Conservation (phyloP, 2,888 invertebrate genomes). For the Drosophila limbata region DNA sequence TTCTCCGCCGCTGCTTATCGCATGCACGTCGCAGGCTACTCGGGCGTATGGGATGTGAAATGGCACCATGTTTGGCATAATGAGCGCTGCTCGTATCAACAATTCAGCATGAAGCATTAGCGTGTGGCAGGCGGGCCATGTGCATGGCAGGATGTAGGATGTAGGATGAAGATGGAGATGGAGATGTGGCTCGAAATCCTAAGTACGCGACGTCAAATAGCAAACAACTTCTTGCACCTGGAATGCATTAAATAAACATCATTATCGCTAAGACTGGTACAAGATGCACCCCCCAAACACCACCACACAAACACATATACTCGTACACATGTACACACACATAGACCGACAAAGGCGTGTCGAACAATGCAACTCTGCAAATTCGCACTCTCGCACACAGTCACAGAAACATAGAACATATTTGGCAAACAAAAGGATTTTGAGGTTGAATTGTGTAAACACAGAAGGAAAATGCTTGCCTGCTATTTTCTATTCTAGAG, state of each 20-base stretch:
- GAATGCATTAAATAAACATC: constrained; percentile 82
- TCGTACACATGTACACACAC: constrained; percentile 17
- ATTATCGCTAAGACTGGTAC: constrained; percentile 73
- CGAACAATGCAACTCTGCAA: constrained; percentile 62
- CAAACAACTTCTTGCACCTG: constrained; percentile 79
- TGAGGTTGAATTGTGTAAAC: constrained; percentile 69
- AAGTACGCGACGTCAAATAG: constrained; percentile 69
- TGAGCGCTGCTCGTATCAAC: constrained; percentile 56
- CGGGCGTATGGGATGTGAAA: constrained; percentile 53
- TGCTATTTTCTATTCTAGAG: constrained; percentile 36
- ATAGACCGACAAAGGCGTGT: constrained; percentile 20
- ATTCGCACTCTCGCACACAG: constrained; percentile 28
- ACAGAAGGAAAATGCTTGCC: constrained; percentile 51
- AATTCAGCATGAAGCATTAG: constrained; percentile 55
- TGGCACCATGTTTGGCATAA: constrained; percentile 72
- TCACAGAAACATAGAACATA: constrained; percentile 39
- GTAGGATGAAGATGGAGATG: neutral
- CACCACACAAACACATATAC: constrained; percentile 15
- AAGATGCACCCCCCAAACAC: constrained; percentile 28
- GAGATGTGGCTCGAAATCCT: constrained; percentile 60
- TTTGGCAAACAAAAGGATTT: constrained; percentile 77
- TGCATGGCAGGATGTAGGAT: constrained; percentile 10
- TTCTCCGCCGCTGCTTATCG: constrained; percentile 61
- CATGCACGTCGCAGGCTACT: constrained; percentile 72
- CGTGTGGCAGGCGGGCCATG: constrained; percentile 34